These are phyloP conservation scores for Hippocampus guttulatus DNA, from an alignment of 2,113 vertebrate genomes.

Conservation along the genomic window DNA sequence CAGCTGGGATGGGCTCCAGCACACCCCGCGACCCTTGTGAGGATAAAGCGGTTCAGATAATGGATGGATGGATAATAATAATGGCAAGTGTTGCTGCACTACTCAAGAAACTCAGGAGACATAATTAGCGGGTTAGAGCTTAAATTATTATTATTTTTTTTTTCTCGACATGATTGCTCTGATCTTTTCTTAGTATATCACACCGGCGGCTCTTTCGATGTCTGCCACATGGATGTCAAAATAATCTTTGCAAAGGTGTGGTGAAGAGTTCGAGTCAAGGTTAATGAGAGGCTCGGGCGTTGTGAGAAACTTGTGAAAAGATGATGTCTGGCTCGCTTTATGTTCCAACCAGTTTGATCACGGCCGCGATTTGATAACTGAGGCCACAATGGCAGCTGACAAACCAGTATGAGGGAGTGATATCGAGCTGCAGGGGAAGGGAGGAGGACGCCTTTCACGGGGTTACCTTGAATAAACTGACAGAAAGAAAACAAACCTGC, in stretches of 20 bases:
- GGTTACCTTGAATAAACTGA: constrained; percentile 14
- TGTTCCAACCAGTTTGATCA: constrained; percentile 21
- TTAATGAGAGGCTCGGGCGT: constrained; percentile 4
- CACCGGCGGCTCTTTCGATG: not conserved
- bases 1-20: too few relatives aligned
- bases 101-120: too few relatives aligned
- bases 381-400: constrained; percentile 18
- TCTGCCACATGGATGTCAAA: constrained; percentile 2
- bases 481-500: constrained; percentile 5
- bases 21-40: too few relatives aligned
- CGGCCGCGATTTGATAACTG: constrained; percentile 22
- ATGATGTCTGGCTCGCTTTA: not conserved
- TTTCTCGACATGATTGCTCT: too few relatives aligned
- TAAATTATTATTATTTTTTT: too few relatives aligned
- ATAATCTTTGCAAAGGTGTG: not conserved
- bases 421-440: constrained; percentile 3
- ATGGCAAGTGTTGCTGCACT: too few relatives aligned
- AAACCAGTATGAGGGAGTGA: constrained; percentile 26
- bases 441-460: not conserved
- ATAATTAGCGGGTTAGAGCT: too few relatives aligned
- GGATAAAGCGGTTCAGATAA: too few relatives aligned
- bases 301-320: constrained; percentile 2
- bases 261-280: constrained; percentile 32
- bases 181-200: not conserved
- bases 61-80: too few relatives aligned